Percentiles rank a stretch among this genome's conserved stretches.
Conservation (phyloP, 1,140 invertebrate species). For the Leptinotarsa lineolata region DNA sequence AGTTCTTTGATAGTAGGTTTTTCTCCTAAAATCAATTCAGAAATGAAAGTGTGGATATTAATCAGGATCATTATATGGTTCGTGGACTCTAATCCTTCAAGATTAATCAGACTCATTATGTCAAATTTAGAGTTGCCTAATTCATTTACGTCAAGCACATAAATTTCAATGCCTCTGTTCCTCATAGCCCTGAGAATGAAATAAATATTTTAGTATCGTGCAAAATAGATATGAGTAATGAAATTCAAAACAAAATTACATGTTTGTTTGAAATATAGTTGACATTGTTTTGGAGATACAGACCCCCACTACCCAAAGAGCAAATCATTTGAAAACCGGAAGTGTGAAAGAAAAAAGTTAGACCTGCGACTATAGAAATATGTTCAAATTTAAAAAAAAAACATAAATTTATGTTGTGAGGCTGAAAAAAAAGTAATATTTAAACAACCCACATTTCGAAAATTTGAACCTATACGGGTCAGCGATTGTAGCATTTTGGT, state of each 20-base stretch:
- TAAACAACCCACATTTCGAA: too few species aligned
- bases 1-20: conserved; percentile 64
- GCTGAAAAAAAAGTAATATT: too few species aligned
- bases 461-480: too few species aligned
- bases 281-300: too few species aligned
- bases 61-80: conserved; percentile 58
- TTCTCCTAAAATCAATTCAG: conserved; percentile 56
- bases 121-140: conserved; percentile 58
- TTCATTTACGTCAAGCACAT: conserved; percentile 60
- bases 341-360: too few species aligned
- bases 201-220: conserved; percentile 9
- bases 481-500: too few species aligned
- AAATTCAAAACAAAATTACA: background rate
- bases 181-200: conserved; percentile 83
- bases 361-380: too few species aligned
- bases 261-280: too few species aligned
- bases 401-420: too few species aligned
- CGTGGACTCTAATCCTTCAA: conserved; percentile 58
- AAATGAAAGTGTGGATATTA: conserved; percentile 58
- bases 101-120: conserved; percentile 61
- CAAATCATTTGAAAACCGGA: too few species aligned
- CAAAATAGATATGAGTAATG: conserved; percentile 24
- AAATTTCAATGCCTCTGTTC: conserved; percentile 95
- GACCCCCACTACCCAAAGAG: too few species aligned
- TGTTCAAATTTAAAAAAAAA: too few species aligned